These are phyloP conservation scores for Otus sunia DNA, from an alignment of 2,113 vertebrate genomes.

Conservation along the genomic window DNA sequence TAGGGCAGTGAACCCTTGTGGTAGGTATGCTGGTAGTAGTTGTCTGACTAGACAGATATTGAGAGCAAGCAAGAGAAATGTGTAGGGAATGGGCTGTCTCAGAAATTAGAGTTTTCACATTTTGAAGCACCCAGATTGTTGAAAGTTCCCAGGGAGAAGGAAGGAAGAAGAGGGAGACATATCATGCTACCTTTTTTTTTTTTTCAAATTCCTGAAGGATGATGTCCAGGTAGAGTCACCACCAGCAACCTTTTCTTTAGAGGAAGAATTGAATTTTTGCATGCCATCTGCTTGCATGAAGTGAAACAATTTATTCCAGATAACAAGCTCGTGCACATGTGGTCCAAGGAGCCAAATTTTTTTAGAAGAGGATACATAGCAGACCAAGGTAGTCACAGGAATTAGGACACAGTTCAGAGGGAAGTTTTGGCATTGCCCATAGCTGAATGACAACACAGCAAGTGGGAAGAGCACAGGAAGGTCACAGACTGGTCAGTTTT, in stretches of 20 bases:
- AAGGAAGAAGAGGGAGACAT: background rate
- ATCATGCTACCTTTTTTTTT: background rate
- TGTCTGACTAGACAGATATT: background rate
- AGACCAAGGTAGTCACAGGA: background rate
- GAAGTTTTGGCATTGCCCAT: background rate
- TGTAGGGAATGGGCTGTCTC: background rate
- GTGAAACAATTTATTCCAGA: background rate
- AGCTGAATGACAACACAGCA: background rate
- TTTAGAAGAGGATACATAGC: background rate
- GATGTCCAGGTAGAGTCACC: background rate
- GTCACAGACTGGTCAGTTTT: background rate
- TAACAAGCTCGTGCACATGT: background rate
- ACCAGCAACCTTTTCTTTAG: background rate
- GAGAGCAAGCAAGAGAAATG: background rate
- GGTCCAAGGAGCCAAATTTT: background rate
- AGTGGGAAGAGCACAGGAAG: constrained; percentile 5
- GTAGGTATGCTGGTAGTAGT: background rate
- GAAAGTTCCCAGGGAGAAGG: background rate
- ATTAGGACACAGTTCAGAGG: constrained; percentile 12
- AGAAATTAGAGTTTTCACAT: background rate
- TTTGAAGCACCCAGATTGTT: background rate
- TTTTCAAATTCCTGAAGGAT: background rate
- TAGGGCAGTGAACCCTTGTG: background rate
- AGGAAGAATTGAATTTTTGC: background rate
- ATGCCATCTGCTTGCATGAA: background rate